Percentiles rank a stretch among this genome's conserved stretches.
Conservation (phyloP, 1,140 invertebrate genomes). For the Rhysida immarginata region DNA sequence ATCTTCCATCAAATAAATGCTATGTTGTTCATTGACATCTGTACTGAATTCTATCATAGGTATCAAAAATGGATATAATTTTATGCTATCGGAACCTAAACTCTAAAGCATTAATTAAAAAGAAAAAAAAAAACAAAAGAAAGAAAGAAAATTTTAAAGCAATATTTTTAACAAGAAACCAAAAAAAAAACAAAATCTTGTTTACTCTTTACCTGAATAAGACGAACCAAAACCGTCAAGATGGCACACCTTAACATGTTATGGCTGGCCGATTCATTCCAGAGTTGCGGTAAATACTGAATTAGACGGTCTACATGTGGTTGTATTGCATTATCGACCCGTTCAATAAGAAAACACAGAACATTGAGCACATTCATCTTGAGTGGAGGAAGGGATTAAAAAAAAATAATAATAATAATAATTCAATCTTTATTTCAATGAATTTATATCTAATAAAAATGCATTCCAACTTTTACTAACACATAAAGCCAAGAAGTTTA, state of each 20-base stretch:
- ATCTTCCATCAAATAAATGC: constrained; percentile 83
- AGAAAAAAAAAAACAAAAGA: too few relatives aligned
- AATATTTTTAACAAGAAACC: too few relatives aligned
- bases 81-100: constrained; percentile 37
- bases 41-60: constrained; percentile 59
- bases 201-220: constrained; percentile 46
- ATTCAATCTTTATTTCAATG: too few relatives aligned
- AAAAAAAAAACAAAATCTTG: too few relatives aligned
- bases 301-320: constrained; percentile 51
- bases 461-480: too few relatives aligned
- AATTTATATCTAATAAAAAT: too few relatives aligned
- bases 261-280: constrained; percentile 71
- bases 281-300: constrained; percentile 67
- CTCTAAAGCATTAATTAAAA: too few relatives aligned
- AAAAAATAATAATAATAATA: constrained; percentile 8
- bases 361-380: constrained; percentile 78
- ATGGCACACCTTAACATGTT: constrained; percentile 85
- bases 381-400: too few relatives aligned
- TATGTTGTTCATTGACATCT: constrained; percentile 55
- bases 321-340: constrained; percentile 56
- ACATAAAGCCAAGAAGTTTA: too few relatives aligned
- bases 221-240: constrained; percentile 63
- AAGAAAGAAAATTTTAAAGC: too few relatives aligned
- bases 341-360: constrained; percentile 74
- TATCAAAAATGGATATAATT: constrained; percentile 49